phyloP scores from a whole-genome alignment of 2,888 invertebrate species.

The Pyralis farinalis region DNA sequence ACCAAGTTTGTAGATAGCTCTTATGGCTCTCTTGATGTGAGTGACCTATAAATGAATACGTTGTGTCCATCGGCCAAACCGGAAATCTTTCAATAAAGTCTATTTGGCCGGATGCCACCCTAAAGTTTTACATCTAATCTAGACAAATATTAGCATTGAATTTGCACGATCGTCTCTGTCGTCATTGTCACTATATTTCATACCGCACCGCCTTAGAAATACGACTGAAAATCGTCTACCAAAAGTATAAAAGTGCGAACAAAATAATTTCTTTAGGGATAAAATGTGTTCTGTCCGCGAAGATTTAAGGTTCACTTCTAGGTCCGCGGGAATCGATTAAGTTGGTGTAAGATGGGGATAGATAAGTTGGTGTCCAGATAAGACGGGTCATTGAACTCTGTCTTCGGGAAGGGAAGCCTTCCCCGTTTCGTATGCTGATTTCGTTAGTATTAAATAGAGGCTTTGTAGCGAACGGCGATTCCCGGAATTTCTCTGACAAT shows the following conservation, averaged over 20 bases:
- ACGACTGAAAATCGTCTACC: no score
- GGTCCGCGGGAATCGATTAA: slow-evolving; percentile 46
- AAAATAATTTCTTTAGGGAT: slow-evolving; percentile 17
- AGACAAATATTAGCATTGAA: slow-evolving; percentile 55
- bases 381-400: slow-evolving; percentile 56
- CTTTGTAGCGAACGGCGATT: slow-evolving; percentile 24
- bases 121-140: slow-evolving; percentile 33
- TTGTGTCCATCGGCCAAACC: slow-evolving; percentile 16
- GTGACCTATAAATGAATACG: neutral
- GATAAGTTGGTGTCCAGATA: slow-evolving; percentile 66
- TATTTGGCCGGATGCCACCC: no score
- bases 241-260: no score
- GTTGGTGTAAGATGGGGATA: slow-evolving; percentile 50
- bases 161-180: slow-evolving; percentile 35
- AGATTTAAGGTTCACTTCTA: slow-evolving; percentile 42
- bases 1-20: no score
- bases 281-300: slow-evolving; percentile 36
- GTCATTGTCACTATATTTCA: neutral
- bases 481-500: slow-evolving; percentile 8
- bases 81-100: slow-evolving; percentile 23
- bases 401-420: slow-evolving; percentile 28
- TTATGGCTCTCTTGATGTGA: no score
- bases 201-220: neutral
- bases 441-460: slow-evolving; percentile 39
- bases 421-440: slow-evolving; percentile 45